Evolutionary conservation across 2,888 invertebrate genomes (phyloP).

Genomic region (Cybosia mesomella): DNA sequence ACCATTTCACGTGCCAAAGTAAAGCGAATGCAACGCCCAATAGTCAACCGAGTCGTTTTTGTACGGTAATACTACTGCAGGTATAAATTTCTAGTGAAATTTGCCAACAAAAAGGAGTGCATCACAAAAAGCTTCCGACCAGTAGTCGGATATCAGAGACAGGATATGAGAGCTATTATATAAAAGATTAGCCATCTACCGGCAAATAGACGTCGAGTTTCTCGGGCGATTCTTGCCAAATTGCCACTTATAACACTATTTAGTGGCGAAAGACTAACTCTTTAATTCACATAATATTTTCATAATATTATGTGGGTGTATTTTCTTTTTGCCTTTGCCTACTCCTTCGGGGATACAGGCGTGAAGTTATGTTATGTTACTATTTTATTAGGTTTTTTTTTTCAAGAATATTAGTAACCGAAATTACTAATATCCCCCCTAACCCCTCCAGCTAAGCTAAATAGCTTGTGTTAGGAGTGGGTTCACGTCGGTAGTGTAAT

Average conservation of each 20-base stretch:
- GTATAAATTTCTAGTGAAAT: constrained; percentile 5
- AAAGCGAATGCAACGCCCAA: not conserved
- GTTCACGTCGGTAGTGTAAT: too few species aligned
- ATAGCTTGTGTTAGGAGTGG: too few species aligned
- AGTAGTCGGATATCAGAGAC: not conserved
- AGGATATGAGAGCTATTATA: constrained; percentile 8
- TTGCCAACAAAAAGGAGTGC: constrained; percentile 7
- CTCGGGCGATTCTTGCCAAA: not conserved
- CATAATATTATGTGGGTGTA: too few species aligned
- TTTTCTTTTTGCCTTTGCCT: too few species aligned
- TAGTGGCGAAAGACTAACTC: too few species aligned
- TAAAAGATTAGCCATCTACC: not conserved
- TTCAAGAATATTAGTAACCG: too few species aligned
- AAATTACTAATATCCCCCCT: too few species aligned
- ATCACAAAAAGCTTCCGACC: constrained; percentile 15
- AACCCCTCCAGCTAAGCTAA: too few species aligned
- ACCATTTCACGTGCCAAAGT: not conserved
- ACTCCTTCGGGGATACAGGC: too few species aligned
- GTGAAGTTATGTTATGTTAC: too few species aligned
- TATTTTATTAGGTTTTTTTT: too few species aligned
- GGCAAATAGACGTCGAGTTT: not conserved
- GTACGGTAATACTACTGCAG: not conserved
- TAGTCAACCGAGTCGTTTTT: not conserved
- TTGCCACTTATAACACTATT: not conserved
- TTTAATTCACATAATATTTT: too few species aligned